These are phyloP conservation scores for Pecten maximus DNA, from an alignment of 2,888 invertebrate species.

Conservation along the genomic window DNA sequence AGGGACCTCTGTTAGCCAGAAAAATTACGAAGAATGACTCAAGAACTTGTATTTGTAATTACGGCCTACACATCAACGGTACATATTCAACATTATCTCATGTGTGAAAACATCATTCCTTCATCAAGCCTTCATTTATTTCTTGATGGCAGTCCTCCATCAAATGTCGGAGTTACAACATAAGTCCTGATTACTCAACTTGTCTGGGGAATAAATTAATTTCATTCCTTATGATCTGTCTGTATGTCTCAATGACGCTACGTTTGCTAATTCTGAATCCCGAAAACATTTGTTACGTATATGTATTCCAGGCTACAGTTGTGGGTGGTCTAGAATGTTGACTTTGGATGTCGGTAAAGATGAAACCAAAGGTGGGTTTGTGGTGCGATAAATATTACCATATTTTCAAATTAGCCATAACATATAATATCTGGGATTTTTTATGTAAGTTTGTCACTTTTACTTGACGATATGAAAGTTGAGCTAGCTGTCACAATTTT, in stretches of 20 bases:
- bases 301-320: background rate
- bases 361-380: background rate
- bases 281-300: background rate
- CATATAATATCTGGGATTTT: background rate
- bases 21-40: conserved; percentile 2
- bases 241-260: background rate
- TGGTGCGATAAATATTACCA: conserved; percentile 13
- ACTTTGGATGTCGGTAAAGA: background rate
- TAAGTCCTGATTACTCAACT: conserved; percentile 22
- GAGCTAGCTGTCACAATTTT: background rate
- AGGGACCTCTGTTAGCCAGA: background rate
- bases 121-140: conserved; percentile 30
- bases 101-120: conserved; percentile 22
- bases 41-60: background rate
- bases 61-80: background rate
- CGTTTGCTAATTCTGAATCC: background rate
- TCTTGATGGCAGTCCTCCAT: conserved; percentile 3
- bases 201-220: conserved; percentile 22
- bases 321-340: background rate
- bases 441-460: conserved; percentile 20
- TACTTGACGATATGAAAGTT: background rate
- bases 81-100: conserved; percentile 3
- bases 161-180: conserved; percentile 21
- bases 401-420: conserved; percentile 19
- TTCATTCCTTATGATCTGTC: conserved; percentile 16